phyloP scores from a whole-genome alignment of 2,113 vertebrate species.

The Cavia porcellus region DNA sequence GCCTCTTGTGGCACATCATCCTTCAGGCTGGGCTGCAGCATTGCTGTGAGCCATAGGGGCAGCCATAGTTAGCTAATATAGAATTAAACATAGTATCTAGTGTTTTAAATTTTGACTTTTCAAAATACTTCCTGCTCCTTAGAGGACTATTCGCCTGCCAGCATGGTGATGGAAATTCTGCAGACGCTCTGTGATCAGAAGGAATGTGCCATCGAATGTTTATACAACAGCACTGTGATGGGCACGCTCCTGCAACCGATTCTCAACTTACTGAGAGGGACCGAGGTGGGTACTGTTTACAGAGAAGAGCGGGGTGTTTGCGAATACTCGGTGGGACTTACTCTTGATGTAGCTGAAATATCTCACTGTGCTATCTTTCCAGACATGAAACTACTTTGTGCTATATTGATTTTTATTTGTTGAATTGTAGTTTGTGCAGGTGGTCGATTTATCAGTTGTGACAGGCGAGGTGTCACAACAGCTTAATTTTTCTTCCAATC shows the following conservation, averaged over 20 bases:
- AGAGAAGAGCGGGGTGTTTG: not conserved
- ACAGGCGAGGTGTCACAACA: not conserved
- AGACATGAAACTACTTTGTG: slow-evolving; percentile 35
- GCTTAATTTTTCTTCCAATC: slow-evolving; percentile 34
- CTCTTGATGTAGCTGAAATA: slow-evolving; percentile 45
- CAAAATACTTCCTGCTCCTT: slow-evolving; percentile 65
- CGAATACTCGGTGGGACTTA: not conserved
- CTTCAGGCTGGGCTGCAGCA: not conserved
- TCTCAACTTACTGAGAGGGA: slow-evolving; percentile 89
- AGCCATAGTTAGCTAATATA: not conserved
- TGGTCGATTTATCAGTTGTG: slow-evolving; percentile 50
- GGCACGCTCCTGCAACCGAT: slow-evolving; percentile 92
- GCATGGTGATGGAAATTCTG: slow-evolving; percentile 93
- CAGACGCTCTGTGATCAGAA: slow-evolving; percentile 93
- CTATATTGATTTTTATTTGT: slow-evolving; percentile 42
- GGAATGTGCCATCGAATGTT: slow-evolving; percentile 92
- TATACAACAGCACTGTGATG: slow-evolving; percentile 90
- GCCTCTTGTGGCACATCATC: not conserved
- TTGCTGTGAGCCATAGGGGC: not conserved
- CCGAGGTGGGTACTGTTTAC: slow-evolving; percentile 89
- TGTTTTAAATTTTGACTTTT: slow-evolving; percentile 24
- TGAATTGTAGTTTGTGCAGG: slow-evolving; percentile 22
- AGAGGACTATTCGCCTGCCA: slow-evolving; percentile 93
- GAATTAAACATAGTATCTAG: not conserved
- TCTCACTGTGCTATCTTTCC: not conserved